Base-by-base conservation (phyloP, 2,113 vertebrate genomes). In the Indri indri region DNA sequence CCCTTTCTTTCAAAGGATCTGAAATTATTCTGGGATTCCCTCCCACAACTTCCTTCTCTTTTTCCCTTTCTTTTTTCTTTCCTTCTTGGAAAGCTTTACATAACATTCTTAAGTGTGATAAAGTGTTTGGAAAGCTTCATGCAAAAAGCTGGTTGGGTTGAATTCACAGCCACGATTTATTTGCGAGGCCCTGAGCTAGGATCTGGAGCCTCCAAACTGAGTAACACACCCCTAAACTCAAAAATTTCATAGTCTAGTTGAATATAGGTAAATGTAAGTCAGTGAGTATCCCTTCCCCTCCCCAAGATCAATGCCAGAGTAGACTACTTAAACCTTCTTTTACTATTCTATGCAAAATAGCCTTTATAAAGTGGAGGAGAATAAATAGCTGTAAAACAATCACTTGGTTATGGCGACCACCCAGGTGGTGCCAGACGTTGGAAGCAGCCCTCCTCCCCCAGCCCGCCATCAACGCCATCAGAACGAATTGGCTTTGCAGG, bases 361-460 rank as follows among this genome's bases (percentile, higher is more conserved):
- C 40, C 80, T 84, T 81, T 81, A 76, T 52, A 68, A 66, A 90
- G 88, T 66, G 6, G 65, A 86, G 68, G 50, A 77, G 71, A 79
- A 81, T 42, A 59, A 63, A 71, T 1, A n/a, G 85, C 61, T 73
- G 70, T 45, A 65, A 81, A 95, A 50, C 59, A 94, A 86, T 95
- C 74, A 16, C 47, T 93, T 2, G 22, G 76, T 92, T 82, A 79
- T 42, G 84, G 94, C 68, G 96, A 95, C 96, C 96, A 98, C 97
- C 97, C 97, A 97, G 84, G 97, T 66, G 95, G 94, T 95, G 95
- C 92, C 92, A 84, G 96, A 83, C 87, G 87, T 70, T 93, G 89
- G 37, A 91, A 37, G 68, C 2, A n/a, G 50, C 90, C 92, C 88
- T 68, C 91, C 88, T 85, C 54, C 91, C 76, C 47, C 52, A 14